phyloP scores from a whole-genome alignment of 2,113 vertebrate species.

The Heterochromis multidens region DNA sequence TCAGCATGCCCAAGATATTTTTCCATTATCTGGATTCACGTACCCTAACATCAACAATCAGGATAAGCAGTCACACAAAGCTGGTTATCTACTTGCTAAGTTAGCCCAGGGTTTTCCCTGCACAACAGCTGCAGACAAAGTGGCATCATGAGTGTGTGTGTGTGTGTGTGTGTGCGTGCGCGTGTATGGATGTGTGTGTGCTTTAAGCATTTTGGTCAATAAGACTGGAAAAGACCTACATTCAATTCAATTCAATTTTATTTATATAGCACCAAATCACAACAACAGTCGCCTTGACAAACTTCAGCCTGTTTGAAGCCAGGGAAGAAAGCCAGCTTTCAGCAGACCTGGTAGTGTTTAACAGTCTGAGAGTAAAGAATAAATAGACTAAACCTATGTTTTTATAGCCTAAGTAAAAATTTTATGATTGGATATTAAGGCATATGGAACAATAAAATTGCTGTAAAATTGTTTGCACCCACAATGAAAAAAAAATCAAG shows the following conservation, averaged over 20 bases:
- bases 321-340: background rate
- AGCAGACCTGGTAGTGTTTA: background rate
- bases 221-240: background rate
- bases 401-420: too few species aligned
- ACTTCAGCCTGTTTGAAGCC: too few species aligned
- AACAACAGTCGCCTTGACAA: too few species aligned
- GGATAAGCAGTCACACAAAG: background rate
- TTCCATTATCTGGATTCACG: too few species aligned
- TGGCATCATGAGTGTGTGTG: background rate
- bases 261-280: too few species aligned
- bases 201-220: background rate
- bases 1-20: background rate
- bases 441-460: background rate
- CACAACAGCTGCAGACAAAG: background rate
- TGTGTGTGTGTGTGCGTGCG: background rate
- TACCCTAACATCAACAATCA: background rate
- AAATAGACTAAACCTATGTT: background rate
- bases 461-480: background rate
- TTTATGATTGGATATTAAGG: background rate
- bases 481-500: background rate
- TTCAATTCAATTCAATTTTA: too few species aligned
- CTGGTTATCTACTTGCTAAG: background rate
- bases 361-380: background rate
- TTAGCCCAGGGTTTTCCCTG: fast-evolving
- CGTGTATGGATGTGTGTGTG: background rate